These are phyloP conservation scores for Choristoneura fumiferana DNA, from an alignment of 1,140 invertebrate genomes.

Conservation along the genomic window DNA sequence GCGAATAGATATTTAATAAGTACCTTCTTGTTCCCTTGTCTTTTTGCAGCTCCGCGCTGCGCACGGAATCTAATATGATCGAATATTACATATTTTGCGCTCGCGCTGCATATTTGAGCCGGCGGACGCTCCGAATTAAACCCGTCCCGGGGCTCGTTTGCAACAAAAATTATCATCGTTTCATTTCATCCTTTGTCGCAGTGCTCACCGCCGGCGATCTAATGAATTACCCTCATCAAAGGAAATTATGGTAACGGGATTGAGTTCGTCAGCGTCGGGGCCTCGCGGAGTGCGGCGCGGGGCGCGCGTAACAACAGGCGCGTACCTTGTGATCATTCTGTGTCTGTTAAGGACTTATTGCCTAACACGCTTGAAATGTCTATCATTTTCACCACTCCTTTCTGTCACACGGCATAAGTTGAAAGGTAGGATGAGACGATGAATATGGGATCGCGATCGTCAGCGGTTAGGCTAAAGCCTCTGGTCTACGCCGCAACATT, in stretches of 20 bases:
- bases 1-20: slow-evolving; percentile 5
- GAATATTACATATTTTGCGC: background rate
- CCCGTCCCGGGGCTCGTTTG: background rate
- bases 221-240: background rate
- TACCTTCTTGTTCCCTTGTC: background rate
- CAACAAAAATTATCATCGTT: slow-evolving; percentile 2
- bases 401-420: too few relatives aligned
- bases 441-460: too few relatives aligned
- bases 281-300: background rate
- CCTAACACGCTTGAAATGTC: too few relatives aligned
- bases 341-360: too few relatives aligned
- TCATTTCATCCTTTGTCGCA: slow-evolving; percentile 4
- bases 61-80: background rate
- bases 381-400: too few relatives aligned
- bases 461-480: too few relatives aligned
- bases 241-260: background rate
- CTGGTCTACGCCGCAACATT: too few relatives aligned
- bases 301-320: too few relatives aligned
- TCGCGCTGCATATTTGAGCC: background rate
- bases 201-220: background rate
- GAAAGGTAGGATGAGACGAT: too few relatives aligned
- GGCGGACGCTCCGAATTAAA: too few relatives aligned
- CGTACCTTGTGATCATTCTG: too few relatives aligned
- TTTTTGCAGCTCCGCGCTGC: background rate
- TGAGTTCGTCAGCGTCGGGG: too few relatives aligned